Conservation (phyloP, 2,113 vertebrate genomes). For the Nipponia nippon region DNA sequence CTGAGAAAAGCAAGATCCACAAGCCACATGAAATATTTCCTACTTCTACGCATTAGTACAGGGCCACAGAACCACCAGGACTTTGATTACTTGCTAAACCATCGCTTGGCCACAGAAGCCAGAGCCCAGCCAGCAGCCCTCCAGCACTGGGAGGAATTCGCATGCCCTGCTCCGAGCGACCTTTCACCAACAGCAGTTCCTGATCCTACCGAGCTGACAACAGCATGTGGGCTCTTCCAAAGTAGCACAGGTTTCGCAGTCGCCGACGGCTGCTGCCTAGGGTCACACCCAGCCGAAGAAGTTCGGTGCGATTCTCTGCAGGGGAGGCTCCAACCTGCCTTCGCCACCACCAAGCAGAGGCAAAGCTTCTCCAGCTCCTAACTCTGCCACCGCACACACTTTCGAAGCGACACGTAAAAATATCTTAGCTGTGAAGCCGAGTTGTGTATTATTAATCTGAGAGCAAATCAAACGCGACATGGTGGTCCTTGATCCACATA, state of each 20-base stretch:
- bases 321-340: not conserved
- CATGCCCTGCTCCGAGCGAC: not conserved
- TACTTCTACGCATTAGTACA: not conserved
- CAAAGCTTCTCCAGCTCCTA: not conserved
- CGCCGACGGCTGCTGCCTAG: not conserved
- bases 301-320: not conserved
- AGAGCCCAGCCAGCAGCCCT: not conserved
- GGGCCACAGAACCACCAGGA: not conserved
- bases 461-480: fast-evolving
- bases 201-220: not conserved
- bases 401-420: fast-evolving
- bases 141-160: not conserved
- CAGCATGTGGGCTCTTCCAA: not conserved
- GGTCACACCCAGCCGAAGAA: not conserved
- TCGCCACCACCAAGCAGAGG: not conserved
- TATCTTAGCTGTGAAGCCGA: not conserved
- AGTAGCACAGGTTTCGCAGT: fast-evolving
- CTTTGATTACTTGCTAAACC: not conserved
- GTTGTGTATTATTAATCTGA: fast-evolving
- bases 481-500: not conserved
- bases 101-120: not conserved
- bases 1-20: not conserved
- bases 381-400: fast-evolving
- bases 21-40: not conserved
- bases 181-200: not conserved